Percentiles rank a stretch among this genome's conserved stretches.
Evolutionary conservation across 2,113 vertebrate species (phyloP).

Genomic region (Dicrurus megarhynchus): DNA sequence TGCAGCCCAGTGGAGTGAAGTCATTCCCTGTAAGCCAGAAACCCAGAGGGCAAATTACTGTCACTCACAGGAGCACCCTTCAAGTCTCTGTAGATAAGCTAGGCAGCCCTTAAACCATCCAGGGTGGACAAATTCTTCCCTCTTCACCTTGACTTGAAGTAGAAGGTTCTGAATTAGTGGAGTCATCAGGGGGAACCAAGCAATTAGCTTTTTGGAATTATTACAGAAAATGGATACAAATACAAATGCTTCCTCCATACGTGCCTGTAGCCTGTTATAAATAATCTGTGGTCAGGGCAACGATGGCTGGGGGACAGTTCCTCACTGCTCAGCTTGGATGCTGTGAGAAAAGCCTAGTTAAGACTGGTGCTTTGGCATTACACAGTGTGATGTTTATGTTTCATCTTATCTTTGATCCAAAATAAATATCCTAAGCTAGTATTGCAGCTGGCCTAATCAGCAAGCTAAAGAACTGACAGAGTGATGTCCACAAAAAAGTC

Average conservation of each 20-base stretch:
- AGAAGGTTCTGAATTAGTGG: not conserved
- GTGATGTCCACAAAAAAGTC: not conserved
- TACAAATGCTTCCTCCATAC: not conserved
- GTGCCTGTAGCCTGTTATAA: not conserved
- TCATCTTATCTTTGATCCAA: not conserved
- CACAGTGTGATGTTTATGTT: not conserved
- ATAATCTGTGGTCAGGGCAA: not conserved
- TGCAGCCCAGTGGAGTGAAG: slow-evolving; percentile 88
- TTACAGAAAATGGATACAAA: not conserved
- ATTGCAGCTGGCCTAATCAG: not conserved
- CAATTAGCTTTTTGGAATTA: not conserved
- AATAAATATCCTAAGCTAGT: not conserved
- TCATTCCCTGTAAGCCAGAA: slow-evolving; percentile 83
- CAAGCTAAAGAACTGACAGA: not conserved
- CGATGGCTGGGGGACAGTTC: fast-evolving
- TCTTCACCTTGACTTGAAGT: not conserved
- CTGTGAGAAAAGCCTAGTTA: not conserved
- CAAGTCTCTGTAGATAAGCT: not conserved
- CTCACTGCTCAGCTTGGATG: not conserved
- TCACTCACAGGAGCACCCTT: not conserved
- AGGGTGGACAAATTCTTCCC: not conserved
- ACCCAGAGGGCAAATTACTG: not conserved
- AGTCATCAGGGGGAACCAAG: not conserved
- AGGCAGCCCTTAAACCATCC: not conserved
- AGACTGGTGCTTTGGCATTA: not conserved